Percentiles rank a stretch among this genome's conserved stretches.
Evolutionary conservation across 2,888 invertebrate species (phyloP).

Genomic region (Dysmachus trigonus): DNA sequence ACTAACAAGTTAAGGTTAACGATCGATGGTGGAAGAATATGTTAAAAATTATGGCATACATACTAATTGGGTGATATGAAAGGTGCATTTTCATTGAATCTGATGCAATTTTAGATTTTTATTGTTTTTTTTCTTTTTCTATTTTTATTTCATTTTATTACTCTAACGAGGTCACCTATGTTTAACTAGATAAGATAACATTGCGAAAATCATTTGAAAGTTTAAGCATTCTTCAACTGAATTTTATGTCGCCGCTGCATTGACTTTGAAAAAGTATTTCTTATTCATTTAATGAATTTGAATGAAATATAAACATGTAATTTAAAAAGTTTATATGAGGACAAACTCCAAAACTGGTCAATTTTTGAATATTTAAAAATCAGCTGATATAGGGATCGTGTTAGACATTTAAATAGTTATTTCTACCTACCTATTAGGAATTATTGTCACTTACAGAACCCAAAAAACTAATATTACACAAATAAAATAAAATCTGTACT

Average conservation of each 20-base stretch:
- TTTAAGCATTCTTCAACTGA: not conserved
- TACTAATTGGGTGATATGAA: not conserved
- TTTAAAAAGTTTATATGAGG: too few species aligned
- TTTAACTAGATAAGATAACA: not conserved
- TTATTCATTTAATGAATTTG: not conserved
- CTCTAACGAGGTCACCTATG: not conserved
- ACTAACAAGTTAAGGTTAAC: not conserved
- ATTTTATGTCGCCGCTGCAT: too few species aligned
- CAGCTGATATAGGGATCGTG: too few species aligned
- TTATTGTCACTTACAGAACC: too few species aligned
- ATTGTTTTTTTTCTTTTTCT: not conserved
- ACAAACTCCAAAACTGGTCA: too few species aligned
- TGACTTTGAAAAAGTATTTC: not conserved
- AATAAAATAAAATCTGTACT: too few species aligned
- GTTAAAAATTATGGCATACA: not conserved
- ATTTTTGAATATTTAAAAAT: too few species aligned
- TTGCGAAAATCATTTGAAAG: not conserved
- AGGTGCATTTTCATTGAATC: not conserved
- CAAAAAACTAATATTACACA: too few species aligned
- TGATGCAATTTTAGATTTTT: not conserved
- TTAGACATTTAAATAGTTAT: too few species aligned
- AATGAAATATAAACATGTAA: not conserved
- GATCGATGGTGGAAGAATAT: not conserved
- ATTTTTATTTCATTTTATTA: too few species aligned
- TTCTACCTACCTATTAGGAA: too few species aligned